phyloP scores from a whole-genome alignment of 1,140 invertebrate species.

The Caerostris darwini region DNA sequence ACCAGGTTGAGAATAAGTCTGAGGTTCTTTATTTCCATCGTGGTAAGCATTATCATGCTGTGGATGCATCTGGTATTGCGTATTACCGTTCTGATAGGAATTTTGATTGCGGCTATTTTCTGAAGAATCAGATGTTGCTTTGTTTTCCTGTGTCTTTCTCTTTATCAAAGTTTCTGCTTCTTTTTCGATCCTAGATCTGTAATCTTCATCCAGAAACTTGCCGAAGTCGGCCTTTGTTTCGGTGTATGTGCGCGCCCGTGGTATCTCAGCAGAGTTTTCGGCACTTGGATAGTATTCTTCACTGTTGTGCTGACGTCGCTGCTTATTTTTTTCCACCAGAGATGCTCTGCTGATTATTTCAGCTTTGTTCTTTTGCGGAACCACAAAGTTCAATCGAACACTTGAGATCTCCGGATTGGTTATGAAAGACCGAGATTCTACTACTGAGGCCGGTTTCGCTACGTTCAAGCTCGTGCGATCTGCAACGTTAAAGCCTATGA shows the following conservation, averaged over 20 bases:
- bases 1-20: not conserved
- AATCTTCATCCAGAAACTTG: slow-evolving; percentile 31
- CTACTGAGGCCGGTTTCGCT: not conserved
- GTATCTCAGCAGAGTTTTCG: not conserved
- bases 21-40: not conserved
- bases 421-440: slow-evolving; percentile 59
- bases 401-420: slow-evolving; percentile 47
- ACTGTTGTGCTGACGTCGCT: not conserved
- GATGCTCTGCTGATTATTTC: not conserved
- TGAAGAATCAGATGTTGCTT: not conserved
- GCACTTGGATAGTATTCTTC: not conserved
- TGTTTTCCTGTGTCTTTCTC: slow-evolving; percentile 40
- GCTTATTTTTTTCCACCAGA: not conserved
- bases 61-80: not conserved
- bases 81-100: not conserved
- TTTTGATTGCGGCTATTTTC: not conserved
- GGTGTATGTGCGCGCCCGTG: not conserved
- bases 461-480: not conserved
- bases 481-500: not conserved
- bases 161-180: slow-evolving; percentile 59
- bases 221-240: slow-evolving; percentile 45
- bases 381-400: not conserved
- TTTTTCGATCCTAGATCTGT: slow-evolving; percentile 38
- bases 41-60: not conserved
- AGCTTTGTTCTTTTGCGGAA: not conserved